Evolutionary conservation across 2,797 vertebrate genomes (phyloP).

Genomic region (Anguilla pacifica): DNA sequence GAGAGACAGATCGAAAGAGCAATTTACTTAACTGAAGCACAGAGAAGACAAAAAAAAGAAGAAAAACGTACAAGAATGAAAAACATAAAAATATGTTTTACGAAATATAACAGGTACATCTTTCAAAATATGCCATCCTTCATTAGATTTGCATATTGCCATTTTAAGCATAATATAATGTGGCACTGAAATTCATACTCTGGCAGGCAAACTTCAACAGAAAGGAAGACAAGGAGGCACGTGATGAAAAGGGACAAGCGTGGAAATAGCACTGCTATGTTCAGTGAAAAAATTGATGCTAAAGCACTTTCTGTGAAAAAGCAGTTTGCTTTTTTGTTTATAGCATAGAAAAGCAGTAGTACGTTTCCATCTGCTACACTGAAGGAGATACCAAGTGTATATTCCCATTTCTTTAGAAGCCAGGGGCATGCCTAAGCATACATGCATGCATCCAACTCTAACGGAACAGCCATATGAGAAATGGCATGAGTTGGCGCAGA

Average conservation of each 20-base stretch:
- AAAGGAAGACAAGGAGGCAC: neutral
- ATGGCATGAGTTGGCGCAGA: neutral
- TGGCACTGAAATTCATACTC: neutral
- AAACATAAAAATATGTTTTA: neutral
- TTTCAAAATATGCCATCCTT: neutral
- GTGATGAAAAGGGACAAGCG: neutral
- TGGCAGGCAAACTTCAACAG: neutral
- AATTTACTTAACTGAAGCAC: neutral
- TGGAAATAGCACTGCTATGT: too few relatives aligned
- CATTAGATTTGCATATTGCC: neutral
- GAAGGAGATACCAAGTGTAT: neutral
- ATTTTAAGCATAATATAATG: neutral
- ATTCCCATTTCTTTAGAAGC: neutral
- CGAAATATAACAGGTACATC: neutral
- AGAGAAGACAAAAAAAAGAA: neutral
- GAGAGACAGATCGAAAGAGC: neutral
- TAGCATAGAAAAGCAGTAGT: neutral
- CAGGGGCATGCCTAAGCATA: neutral
- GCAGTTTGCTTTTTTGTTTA: neutral
- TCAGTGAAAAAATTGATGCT: neutral
- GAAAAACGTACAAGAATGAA: too few relatives aligned
- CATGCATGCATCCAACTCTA: neutral
- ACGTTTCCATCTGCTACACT: neutral
- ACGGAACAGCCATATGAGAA: neutral
- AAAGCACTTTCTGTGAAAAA: neutral